Evolutionary conservation across 2,113 vertebrate species (phyloP), one percentile per base, ranked within the genome.

Genomic region (Caranx ignobilis): DNA sequence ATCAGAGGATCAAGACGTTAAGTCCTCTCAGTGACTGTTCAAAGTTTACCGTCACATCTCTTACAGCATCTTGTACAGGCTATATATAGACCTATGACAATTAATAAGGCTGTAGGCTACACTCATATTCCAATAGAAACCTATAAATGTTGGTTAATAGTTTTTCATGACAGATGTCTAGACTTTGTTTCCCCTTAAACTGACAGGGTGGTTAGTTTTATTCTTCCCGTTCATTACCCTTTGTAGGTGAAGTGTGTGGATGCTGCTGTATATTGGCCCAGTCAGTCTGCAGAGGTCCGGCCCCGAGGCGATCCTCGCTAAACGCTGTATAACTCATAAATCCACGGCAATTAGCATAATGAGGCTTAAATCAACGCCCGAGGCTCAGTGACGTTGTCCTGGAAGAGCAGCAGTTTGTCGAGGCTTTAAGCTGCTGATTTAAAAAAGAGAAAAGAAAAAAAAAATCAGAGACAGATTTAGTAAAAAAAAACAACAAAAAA

Each of bases 331-430:
- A 86, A 83, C 83, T 90, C 37, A 90, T 89, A 94, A 94, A 94
- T 95, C 93, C 87, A 78, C 48, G 60, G 12, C 62, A 56, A 82
- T 95, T 94, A 93, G 76, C 91, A 91, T 94, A 94, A 95, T 82
- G 90, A 86, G 88, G 81, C 88, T 95, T 93, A 93, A 94, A 94
- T 90, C 85, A 86, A 34, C 86, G 67, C 77, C 62, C 75, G 86
- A 62, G 85, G 93, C 89, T 41, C 16, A 4, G 11, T 63, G 71
- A 57, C 84, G 83, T 83, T 86, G 82, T 90, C 81, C 86, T 37
- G 73, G 39, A 81, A 79, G 60, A 90, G 79, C 18, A 85, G 84
- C 67, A 60, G 71, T 78, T 63, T 88, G 81, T 41, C 61, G 41
- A 9, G 61, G 66, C 63, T 87, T 79, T 67, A 87, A 85, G 73